A percentile compares a stretch with the other conserved stretches of the same genome.
These are phyloP conservation scores for Gonocerus acuteangulatus DNA, from an alignment of 2,888 invertebrate genomes.

Conservation along the genomic window DNA sequence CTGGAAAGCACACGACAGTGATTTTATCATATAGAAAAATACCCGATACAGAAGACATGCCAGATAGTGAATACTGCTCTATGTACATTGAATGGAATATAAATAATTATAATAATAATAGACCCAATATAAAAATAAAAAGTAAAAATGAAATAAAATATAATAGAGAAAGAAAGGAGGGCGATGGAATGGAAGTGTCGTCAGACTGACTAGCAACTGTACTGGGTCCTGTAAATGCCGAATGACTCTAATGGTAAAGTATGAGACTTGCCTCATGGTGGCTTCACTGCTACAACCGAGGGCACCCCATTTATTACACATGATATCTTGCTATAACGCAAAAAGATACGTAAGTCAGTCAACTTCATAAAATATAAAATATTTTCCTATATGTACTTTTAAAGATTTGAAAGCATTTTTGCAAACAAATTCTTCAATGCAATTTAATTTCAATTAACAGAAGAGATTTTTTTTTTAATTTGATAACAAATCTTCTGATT, in stretches of 20 bases:
- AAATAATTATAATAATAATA: neutral
- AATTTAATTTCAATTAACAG: neutral
- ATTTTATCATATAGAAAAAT: too few species aligned
- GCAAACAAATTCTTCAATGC: neutral
- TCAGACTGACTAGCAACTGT: slow-evolving; percentile 31
- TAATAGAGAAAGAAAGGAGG: neutral
- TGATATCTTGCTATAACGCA: slow-evolving; percentile 36
- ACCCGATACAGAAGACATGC: too few species aligned
- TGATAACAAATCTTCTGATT: slow-evolving; percentile 9
- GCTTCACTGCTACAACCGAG: slow-evolving; percentile 33
- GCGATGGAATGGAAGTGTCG: neutral
- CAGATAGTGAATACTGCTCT: neutral
- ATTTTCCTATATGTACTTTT: slow-evolving; percentile 8
- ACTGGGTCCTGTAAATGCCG: slow-evolving; percentile 31
- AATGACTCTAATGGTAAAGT: slow-evolving; percentile 25
- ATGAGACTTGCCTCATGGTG: slow-evolving; percentile 36
- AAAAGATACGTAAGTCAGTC: slow-evolving; percentile 35
- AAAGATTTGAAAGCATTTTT: neutral
- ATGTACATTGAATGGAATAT: neutral
- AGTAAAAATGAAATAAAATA: neutral
- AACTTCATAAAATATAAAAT: slow-evolving; percentile 29
- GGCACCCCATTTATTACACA: slow-evolving; percentile 34
- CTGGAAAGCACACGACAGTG: too few species aligned
- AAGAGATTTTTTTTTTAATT: neutral
- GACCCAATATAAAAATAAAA: neutral